Evolutionary conservation across 2,888 invertebrate species (phyloP), one percentile per base, ranked within the genome.

Genomic region (Dioctria rufipes): DNA sequence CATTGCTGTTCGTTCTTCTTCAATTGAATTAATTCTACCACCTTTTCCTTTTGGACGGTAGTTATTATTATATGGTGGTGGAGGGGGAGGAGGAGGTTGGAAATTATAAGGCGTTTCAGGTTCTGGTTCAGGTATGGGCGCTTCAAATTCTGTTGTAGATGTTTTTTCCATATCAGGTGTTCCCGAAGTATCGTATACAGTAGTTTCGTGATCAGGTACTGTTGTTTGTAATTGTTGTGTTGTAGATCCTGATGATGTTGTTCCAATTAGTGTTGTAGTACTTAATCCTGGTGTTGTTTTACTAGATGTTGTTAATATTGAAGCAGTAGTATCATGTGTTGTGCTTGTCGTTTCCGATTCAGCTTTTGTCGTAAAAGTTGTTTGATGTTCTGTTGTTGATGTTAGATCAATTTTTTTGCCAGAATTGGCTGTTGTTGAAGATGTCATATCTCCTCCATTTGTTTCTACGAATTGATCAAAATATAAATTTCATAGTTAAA

Each of bases 1-100:
- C 85, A 96, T 90, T 4, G 95, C 94, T 0, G 93, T 93, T 85
- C 93, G 93, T 86, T 94, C 94, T 51, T 93, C 93, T 78, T 93
- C 93, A 85, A 94, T 93, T 9, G 94, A 93, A 81, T 91, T 92
- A 83, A 93, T 92, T 82, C 92, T 88, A 82, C 91, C 90, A 81
- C 89, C 88, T 80, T 87, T 87, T 43, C 75, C 66, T 54, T 73
- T 75, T 65, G 73, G 73, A 6, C 86, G 86, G 82, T 88, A 87
- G 83, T 86, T 88, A 81, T 88, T 88, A 71, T 86, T 86, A 83
- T 87, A 86, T 37, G 86, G 84, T 67, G 86, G 86, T 81, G 88
- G 86, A 49, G 84, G 86, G 79, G 83, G 85, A 82, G 83, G 85
- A 75, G 84, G 83, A 46, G 82, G 80, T 46, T 67, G 79, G 67